Conservation (phyloP, 2,888 invertebrate species). For the Fissipunctia ypsillon region DNA sequence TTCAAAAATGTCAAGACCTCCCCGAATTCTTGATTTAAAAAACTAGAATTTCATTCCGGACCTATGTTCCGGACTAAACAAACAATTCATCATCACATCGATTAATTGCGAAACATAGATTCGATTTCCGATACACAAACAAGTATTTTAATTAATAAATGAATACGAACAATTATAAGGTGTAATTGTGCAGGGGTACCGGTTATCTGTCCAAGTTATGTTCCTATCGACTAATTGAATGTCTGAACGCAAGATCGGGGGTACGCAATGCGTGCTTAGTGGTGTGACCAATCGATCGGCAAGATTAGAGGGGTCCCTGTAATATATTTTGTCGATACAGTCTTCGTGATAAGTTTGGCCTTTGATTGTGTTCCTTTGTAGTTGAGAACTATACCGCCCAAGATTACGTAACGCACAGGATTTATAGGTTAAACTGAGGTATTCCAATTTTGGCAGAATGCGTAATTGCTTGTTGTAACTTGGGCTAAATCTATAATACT, state of each 20-base stretch:
- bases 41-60: neutral
- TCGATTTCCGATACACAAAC: slow-evolving; percentile 60
- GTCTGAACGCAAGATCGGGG: slow-evolving; percentile 56
- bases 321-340: slow-evolving; percentile 56
- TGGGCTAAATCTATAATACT: neutral
- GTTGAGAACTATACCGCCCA: slow-evolving; percentile 28
- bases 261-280: slow-evolving; percentile 61
- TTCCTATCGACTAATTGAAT: slow-evolving; percentile 66
- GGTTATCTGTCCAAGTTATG: slow-evolving; percentile 65
- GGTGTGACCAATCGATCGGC: slow-evolving; percentile 56
- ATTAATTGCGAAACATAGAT: slow-evolving; percentile 51
- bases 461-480: neutral
- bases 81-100: slow-evolving; percentile 44
- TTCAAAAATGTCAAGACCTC: neutral
- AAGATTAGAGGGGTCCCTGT: slow-evolving; percentile 50
- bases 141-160: slow-evolving; percentile 67
- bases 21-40: neutral
- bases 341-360: slow-evolving; percentile 37
- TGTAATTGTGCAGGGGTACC: slow-evolving; percentile 60
- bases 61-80: neutral
- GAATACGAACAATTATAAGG: slow-evolving; percentile 69
- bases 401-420: slow-evolving; percentile 23
- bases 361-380: slow-evolving; percentile 44
- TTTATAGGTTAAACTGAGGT: slow-evolving; percentile 24
- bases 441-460: slow-evolving; percentile 24